Evolutionary conservation across 2,888 invertebrate genomes (phyloP).

Genomic region (Syrista parreyssii): DNA sequence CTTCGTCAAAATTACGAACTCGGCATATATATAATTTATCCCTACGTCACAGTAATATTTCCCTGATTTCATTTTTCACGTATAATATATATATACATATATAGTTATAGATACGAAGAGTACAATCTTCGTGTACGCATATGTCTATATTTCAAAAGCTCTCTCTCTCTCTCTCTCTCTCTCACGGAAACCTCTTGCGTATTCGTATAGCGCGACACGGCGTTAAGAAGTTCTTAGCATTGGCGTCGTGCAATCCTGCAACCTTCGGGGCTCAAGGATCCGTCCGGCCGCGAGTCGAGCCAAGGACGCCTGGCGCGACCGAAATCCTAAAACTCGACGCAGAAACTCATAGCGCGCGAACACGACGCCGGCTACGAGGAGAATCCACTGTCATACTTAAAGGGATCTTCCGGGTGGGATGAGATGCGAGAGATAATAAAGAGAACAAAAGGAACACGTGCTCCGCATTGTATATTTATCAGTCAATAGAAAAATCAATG

Average conservation of each 20-base stretch:
- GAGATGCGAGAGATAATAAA: neutral
- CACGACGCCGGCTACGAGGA: neutral
- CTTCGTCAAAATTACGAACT: neutral
- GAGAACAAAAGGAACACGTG: neutral
- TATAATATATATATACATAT: neutral
- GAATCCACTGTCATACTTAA: neutral
- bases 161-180: conserved; percentile 2
- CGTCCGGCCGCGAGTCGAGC: conserved; percentile 18
- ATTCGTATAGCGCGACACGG: conserved; percentile 15
- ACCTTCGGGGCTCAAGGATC: conserved; percentile 42
- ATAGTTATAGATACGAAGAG: neutral
- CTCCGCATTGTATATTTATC: neutral
- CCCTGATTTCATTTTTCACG: neutral
- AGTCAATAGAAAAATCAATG: neutral
- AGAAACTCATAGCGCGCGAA: neutral
- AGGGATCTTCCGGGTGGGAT: neutral
- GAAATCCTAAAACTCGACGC: neutral
- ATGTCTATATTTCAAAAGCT: conserved; percentile 21
- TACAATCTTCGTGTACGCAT: neutral
- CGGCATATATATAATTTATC: neutral
- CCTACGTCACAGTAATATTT: neutral
- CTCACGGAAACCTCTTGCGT: conserved; percentile 16
- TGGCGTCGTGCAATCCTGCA: conserved; percentile 44
- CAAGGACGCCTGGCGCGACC: conserved; percentile 22
- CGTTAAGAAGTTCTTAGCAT: conserved; percentile 35